Conservation (phyloP, 2,797 vertebrate species). For the Apogon hyalosoma region DNA sequence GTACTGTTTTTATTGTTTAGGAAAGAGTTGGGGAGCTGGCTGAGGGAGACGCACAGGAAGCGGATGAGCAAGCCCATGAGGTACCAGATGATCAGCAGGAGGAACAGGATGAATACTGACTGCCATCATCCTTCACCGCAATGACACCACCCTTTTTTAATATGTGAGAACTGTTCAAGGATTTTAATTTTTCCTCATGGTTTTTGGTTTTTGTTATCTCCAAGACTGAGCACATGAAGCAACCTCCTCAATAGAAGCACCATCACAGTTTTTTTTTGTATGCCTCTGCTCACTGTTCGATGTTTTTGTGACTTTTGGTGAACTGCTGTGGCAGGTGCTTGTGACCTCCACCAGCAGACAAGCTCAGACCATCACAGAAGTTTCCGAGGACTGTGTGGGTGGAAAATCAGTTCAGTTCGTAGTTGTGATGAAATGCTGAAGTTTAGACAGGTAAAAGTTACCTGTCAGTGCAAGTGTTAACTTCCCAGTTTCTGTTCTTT, state of each 20-base stretch:
- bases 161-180: slow-evolving; percentile 89
- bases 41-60: slow-evolving; percentile 90
- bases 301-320: slow-evolving; percentile 90
- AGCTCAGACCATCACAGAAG: slow-evolving; percentile 84
- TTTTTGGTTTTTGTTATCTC: slow-evolving; percentile 80
- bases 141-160: slow-evolving; percentile 80
- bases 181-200: slow-evolving; percentile 71
- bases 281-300: slow-evolving; percentile 85
- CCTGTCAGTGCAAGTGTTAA: slow-evolving; percentile 75
- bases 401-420: slow-evolving; percentile 80
- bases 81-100: slow-evolving; percentile 91
- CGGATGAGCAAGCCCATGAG: slow-evolving; percentile 86
- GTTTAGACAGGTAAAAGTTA: slow-evolving; percentile 68
- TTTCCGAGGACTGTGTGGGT: slow-evolving; percentile 84
- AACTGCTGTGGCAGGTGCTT: slow-evolving; percentile 85
- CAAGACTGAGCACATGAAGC: slow-evolving; percentile 88
- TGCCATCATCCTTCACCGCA: slow-evolving; percentile 70
- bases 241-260: slow-evolving; percentile 78
- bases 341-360: slow-evolving; percentile 84
- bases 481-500: slow-evolving; percentile 64
- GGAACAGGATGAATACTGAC: slow-evolving; percentile 99
- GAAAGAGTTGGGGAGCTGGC: slow-evolving; percentile 90
- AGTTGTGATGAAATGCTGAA: slow-evolving; percentile 77
- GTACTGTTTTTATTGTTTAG: slow-evolving; percentile 70
- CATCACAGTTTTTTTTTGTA: slow-evolving; percentile 68